A percentile compares a stretch with the other conserved stretches of the same genome.
phyloP scores from a whole-genome alignment of 2,797 vertebrate genomes.

The Poecilia gillii region DNA sequence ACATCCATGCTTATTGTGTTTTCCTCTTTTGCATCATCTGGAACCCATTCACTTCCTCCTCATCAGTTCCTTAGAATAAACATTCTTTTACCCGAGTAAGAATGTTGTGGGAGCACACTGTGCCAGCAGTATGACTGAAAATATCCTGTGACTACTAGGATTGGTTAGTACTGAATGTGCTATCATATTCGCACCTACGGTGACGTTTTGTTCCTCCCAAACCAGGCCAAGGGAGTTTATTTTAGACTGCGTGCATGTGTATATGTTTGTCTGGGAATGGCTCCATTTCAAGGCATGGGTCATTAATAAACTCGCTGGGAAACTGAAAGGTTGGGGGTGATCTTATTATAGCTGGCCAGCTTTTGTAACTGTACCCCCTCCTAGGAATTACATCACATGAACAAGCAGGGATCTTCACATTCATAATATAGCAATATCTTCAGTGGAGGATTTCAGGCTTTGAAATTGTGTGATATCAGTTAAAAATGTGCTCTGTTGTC shows the following conservation, averaged over 20 bases:
- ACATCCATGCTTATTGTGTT: constrained; percentile 32
- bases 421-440: constrained; percentile 18
- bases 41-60: constrained; percentile 29
- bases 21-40: constrained; percentile 45
- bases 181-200: constrained; percentile 40
- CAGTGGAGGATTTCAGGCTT: constrained; percentile 20
- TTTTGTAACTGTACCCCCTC: constrained; percentile 62
- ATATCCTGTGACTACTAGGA: constrained; percentile 42
- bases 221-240: constrained; percentile 61
- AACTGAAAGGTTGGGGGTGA: constrained; percentile 58
- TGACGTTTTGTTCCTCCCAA: constrained; percentile 66
- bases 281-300: constrained; percentile 57
- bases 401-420: constrained; percentile 37
- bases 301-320: constrained; percentile 44
- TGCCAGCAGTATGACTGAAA: constrained; percentile 54
- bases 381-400: constrained; percentile 41
- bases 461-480: constrained; percentile 9
- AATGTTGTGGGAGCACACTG: constrained; percentile 23
- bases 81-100: constrained; percentile 63
- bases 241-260: constrained; percentile 54
- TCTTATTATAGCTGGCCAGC: constrained; percentile 65
- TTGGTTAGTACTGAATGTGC: constrained; percentile 47
- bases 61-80: constrained; percentile 55
- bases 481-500: constrained; percentile 23
- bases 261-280: constrained; percentile 44